Conservation (phyloP, 2,888 invertebrate species). For the Mesochorus sp. region DNA sequence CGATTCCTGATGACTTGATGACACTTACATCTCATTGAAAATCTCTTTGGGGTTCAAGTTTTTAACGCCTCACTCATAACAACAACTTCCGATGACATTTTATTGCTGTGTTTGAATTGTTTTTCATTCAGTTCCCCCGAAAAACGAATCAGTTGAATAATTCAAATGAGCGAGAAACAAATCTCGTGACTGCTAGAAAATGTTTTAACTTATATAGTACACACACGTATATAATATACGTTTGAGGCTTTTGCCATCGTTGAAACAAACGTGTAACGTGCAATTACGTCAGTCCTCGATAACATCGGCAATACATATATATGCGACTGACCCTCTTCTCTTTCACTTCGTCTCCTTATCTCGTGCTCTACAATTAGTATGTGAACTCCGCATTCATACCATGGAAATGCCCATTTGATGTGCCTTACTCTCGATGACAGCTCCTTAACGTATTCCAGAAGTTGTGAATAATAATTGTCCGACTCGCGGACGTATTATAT, state of each 20-base stretch:
- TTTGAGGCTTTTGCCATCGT: conserved; percentile 31
- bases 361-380: conserved; percentile 39
- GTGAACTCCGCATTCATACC: not conserved
- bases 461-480: not conserved
- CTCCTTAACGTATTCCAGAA: conserved; percentile 41
- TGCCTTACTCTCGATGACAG: conserved; percentile 43
- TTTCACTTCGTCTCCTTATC: conserved; percentile 38
- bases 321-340: conserved; percentile 52
- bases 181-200: conserved; percentile 19
- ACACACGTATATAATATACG: conserved; percentile 32
- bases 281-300: conserved; percentile 51
- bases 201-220: too few relatives aligned
- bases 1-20: too few relatives aligned
- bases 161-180: not conserved
- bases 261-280: conserved; percentile 46
- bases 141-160: not conserved
- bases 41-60: too few relatives aligned
- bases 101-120: too few relatives aligned
- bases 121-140: too few relatives aligned
- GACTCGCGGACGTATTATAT: too few relatives aligned
- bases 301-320: conserved; percentile 50
- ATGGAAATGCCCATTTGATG: not conserved
- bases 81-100: too few relatives aligned
- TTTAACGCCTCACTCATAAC: too few relatives aligned
- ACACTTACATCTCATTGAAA: too few relatives aligned